phyloP scores from a whole-genome alignment of 2,113 vertebrate species.

The Melanerpes aurifrons region DNA sequence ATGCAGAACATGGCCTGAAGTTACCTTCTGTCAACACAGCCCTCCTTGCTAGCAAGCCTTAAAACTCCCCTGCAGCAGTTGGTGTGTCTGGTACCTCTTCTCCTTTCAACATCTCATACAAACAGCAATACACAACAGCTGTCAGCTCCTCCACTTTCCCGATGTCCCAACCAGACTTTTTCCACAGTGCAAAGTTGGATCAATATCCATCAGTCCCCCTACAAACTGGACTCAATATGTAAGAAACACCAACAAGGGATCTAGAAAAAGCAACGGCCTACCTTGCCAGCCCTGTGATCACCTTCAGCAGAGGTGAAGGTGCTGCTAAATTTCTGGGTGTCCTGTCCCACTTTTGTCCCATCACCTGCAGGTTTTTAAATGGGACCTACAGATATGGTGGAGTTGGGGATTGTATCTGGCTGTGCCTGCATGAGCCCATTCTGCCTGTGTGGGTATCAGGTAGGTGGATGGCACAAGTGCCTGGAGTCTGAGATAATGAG shows the following conservation, averaged over 20 bases:
- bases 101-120: neutral
- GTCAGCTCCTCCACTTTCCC: neutral
- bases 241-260: neutral
- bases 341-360: neutral
- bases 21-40: neutral
- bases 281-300: neutral
- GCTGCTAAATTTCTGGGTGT: neutral
- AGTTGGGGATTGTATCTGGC: neutral
- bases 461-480: neutral
- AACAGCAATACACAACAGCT: rapidly evolving
- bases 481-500: neutral
- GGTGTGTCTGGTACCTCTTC: neutral
- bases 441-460: neutral
- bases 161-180: neutral
- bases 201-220: rapidly evolving
- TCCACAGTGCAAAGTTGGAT: neutral
- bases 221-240: neutral
- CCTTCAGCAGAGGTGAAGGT: rapidly evolving
- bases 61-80: neutral
- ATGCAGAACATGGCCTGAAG: rapidly evolving
- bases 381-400: rapidly evolving
- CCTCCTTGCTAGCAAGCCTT: neutral
- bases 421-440: rapidly evolving
- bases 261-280: neutral
- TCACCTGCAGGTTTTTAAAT: neutral